Conservation (phyloP, 2,888 invertebrate genomes). For the Biston betularia region DNA sequence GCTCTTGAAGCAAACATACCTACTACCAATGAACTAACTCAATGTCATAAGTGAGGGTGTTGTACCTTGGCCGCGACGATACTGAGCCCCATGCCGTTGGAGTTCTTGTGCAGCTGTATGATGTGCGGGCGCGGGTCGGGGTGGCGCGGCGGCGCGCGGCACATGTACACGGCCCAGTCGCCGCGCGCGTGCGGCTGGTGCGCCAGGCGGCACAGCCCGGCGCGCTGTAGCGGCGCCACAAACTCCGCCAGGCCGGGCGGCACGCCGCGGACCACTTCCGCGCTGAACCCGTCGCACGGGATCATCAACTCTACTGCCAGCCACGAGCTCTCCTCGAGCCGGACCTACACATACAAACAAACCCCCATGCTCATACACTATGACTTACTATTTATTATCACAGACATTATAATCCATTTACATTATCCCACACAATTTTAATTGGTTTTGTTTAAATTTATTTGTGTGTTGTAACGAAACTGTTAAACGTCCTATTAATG, state of each 20-base stretch:
- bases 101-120: slow-evolving; percentile 96
- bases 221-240: slow-evolving; percentile 92
- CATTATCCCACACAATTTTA: too few relatives aligned
- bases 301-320: slow-evolving; percentile 96
- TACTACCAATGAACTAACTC: too few relatives aligned
- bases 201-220: slow-evolving; percentile 95
- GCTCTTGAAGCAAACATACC: too few relatives aligned
- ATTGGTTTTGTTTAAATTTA: too few relatives aligned
- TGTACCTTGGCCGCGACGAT: slow-evolving; percentile 98
- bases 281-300: slow-evolving; percentile 99
- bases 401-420: too few relatives aligned
- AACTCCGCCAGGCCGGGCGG: slow-evolving; percentile 97
- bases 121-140: slow-evolving; percentile 88
- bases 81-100: slow-evolving; percentile 98
- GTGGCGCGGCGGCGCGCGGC: slow-evolving; percentile 89
- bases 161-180: slow-evolving; percentile 98
- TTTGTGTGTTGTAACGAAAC: too few relatives aligned
- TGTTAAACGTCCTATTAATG: too few relatives aligned
- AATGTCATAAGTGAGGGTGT: too few relatives aligned
- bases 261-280: slow-evolving; percentile 97
- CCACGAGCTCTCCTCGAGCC: slow-evolving; percentile 96
- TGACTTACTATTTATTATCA: too few relatives aligned
- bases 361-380: too few relatives aligned
- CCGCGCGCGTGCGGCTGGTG: slow-evolving; percentile 96
- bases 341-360: slow-evolving; percentile 74